Evolutionary conservation across 2,113 vertebrate species (phyloP).

Genomic region (Asarcornis scutulata): DNA sequence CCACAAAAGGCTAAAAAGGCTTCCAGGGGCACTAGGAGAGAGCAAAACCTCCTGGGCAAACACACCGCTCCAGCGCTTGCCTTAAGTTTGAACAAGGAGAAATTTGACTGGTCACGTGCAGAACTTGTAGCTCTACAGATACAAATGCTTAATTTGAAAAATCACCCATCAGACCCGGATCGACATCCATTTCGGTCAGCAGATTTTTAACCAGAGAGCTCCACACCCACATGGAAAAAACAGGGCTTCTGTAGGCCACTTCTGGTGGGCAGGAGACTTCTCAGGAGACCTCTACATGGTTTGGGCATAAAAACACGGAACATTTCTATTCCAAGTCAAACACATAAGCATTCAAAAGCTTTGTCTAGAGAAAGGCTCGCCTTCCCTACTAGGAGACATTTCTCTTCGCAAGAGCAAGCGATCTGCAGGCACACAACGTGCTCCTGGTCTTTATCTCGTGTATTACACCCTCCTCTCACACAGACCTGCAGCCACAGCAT

Average conservation of each 20-base stretch:
- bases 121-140: background rate
- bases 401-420: background rate
- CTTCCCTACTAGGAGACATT: background rate
- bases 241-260: background rate
- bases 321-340: background rate
- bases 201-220: background rate
- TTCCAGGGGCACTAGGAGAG: background rate
- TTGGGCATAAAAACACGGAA: background rate
- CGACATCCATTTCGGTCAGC: rapidly evolving
- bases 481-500: background rate
- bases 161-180: background rate
- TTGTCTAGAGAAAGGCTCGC: background rate
- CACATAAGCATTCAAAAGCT: background rate
- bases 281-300: background rate
- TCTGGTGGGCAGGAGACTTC: background rate
- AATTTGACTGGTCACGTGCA: background rate
- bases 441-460: background rate
- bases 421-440: background rate
- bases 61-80: rapidly evolving
- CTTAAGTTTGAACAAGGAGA: rapidly evolving
- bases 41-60: background rate
- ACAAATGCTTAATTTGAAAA: background rate
- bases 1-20: rapidly evolving
- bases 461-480: background rate
- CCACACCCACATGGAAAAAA: background rate